A percentile compares a stretch with the other conserved stretches of the same genome.
These are phyloP conservation scores for Ceuthmochares aereus DNA, from an alignment of 2,113 vertebrate genomes.

Conservation along the genomic window DNA sequence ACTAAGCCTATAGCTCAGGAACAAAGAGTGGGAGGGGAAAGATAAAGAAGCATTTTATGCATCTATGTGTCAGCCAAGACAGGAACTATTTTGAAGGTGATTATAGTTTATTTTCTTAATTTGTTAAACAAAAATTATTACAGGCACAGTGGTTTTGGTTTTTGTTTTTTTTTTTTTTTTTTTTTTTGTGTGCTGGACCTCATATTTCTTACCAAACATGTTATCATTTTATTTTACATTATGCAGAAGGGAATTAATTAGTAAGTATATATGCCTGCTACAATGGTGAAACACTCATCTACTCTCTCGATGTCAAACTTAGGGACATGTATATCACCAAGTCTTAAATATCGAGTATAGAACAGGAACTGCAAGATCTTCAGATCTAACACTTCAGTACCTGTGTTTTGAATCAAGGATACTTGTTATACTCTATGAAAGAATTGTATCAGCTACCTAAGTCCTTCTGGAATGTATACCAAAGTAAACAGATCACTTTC, in stretches of 20 bases:
- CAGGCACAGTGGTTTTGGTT: too few relatives aligned
- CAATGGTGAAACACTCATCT: neutral
- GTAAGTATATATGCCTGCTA: neutral
- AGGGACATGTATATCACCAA: neutral
- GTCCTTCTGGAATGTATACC: neutral
- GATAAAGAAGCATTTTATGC: too few relatives aligned
- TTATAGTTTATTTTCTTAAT: too few relatives aligned
- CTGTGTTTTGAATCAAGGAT: neutral
- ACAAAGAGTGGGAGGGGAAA: too few relatives aligned
- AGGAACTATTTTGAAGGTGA: too few relatives aligned
- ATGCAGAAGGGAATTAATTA: neutral
- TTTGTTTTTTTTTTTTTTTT: too few relatives aligned
- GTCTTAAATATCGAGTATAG: neutral
- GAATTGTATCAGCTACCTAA: neutral
- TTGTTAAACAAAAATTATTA: too few relatives aligned
- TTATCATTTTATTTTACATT: neutral
- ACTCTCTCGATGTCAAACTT: neutral
- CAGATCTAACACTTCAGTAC: neutral
- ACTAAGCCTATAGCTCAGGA: too few relatives aligned
- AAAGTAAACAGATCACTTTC: neutral
- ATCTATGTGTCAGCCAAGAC: too few relatives aligned
- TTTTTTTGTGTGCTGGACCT: too few relatives aligned
- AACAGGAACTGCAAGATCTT: neutral
- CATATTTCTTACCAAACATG: neutral
- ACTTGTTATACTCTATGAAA: neutral